Evolutionary conservation across 2,888 invertebrate genomes (phyloP), one percentile per base, ranked within the genome.

Genomic region (Dioctria linearis): DNA sequence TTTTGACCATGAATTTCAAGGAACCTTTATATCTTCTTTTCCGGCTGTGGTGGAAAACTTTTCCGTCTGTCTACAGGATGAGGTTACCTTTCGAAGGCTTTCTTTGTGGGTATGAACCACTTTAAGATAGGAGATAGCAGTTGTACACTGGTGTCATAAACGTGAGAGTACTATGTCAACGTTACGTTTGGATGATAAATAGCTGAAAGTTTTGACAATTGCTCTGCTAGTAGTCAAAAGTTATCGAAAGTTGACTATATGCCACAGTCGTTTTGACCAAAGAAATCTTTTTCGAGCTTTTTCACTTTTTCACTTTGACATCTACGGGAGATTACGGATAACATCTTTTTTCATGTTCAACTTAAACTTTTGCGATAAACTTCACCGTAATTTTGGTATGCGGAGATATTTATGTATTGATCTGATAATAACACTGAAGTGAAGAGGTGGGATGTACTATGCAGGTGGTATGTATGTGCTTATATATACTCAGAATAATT

Each of bases 1-100:
- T 73, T 73, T 73, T 73, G 73, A 73, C 59, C 73, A 73, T 73
- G 73, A 73, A 73, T 73, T 73, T 73, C 57, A 73, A 57, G 40
- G 59, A 69, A 73, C 59, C 73, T 57, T 73, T 73, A 57, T 73
- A 57, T 57, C 51, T 69, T 51, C 69, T 59, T 59, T 73, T 73
- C 59, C 73, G 25, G 57, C 43, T 73, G 42, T 73, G 59, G 73
- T 73, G 40, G 11, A 46, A 73, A 73, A 73, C 73, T 73, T 73
- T 73, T 73, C 59, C 59, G 57, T 42, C 59, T 57, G 73, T 73
- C 39, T 73, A 43, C 69, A 8, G 51, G 65, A 69, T 69, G 51
- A 51, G 69, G 69, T 69, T 51, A 69, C 51, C 37, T 69, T 69
- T 51, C 39, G 4, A 37, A 37, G 25, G n/a, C 3, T 39, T 67